Evolutionary conservation across 2,113 vertebrate genomes (phyloP), one percentile per base, ranked within the genome.

Genomic region (Haemorhous mexicanus): DNA sequence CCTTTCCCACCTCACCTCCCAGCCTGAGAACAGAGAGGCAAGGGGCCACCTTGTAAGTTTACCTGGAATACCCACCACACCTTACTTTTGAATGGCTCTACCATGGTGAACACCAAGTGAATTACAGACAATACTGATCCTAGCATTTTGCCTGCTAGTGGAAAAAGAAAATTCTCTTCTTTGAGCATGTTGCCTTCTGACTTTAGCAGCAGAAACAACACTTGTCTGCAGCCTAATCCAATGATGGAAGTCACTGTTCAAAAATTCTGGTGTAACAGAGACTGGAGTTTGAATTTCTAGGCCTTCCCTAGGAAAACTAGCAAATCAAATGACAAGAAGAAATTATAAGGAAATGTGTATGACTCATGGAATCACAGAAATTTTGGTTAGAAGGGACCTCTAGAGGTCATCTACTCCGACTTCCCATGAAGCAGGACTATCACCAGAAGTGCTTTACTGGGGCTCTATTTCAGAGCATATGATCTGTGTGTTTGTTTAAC

Each of bases 371-470:
- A 69, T 74, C 68, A 74, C 5, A 93, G 75, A 96, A 96, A 88
- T 95, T 97, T 97, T 95, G 80, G 92, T 90, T 92, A 96, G 61
- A 97, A 95, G 89, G 96, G 95, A 96, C 96, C 94, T 91, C 94
- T 96, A 96, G 95, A 96, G 96, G 95, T 94, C 83, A 74, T 80
- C 79, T 50, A 67, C 46, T 68, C 83, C 0, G 72, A 91, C 62
- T 93, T 89, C 39, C 58, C 74, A 10, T 68, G 66, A 95, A 94
- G 32, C 56, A 84, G 46, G 43, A 55, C 67, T 88, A 37, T 80
- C n/a, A 72, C 61, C 63, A 76, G 33, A 26, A 77, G 44, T 19
- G 27, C 37, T 85, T 85, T n/a, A 43, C 50, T 43, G 21, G 70
- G 43, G 10, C 23, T 92, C 10, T 73, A 9, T 85, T 95, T 90